Evolutionary conservation across 2,888 invertebrate genomes (phyloP).

Genomic region (Xestobium rufovillosum): DNA sequence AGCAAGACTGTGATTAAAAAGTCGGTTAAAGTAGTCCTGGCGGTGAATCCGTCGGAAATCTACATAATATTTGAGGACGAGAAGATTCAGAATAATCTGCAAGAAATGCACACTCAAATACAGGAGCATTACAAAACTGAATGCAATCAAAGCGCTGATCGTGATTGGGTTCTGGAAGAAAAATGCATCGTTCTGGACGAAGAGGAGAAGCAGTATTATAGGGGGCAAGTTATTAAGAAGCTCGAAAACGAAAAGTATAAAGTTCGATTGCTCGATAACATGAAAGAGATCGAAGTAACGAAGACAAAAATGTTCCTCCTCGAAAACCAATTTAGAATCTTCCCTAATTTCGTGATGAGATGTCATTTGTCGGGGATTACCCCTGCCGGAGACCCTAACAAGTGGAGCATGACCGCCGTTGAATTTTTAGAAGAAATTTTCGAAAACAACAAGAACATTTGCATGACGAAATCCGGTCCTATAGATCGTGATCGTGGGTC

Average conservation of each 20-base stretch:
- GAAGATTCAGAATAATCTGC: background rate
- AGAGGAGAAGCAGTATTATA: conserved; percentile 55
- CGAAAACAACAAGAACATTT: conserved; percentile 19
- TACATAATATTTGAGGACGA: background rate
- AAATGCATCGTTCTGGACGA: conserved; percentile 43
- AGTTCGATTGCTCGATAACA: conserved; percentile 63
- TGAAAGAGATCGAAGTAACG: conserved; percentile 47
- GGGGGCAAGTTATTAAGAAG: conserved; percentile 49
- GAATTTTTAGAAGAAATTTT: conserved; percentile 45
- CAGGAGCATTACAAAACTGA: background rate
- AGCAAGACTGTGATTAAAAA: background rate
- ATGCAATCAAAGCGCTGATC: background rate
- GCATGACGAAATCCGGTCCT: conserved; percentile 21
- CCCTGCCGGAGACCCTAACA: conserved; percentile 56
- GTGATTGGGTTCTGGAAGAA: conserved; percentile 35
- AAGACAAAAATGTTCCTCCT: conserved; percentile 47
- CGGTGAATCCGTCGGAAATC: background rate
- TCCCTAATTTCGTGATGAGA: conserved; percentile 53
- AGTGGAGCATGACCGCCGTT: conserved; percentile 56
- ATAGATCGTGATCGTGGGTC: conserved; percentile 28
- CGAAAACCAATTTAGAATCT: conserved; percentile 44
- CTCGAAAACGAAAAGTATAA: conserved; percentile 39
- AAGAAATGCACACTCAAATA: background rate
- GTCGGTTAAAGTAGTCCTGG: too few species aligned
- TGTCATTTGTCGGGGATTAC: conserved; percentile 63